These are phyloP conservation scores for Cacatua alba DNA, from an alignment of 2,113 vertebrate genomes.

Conservation along the genomic window DNA sequence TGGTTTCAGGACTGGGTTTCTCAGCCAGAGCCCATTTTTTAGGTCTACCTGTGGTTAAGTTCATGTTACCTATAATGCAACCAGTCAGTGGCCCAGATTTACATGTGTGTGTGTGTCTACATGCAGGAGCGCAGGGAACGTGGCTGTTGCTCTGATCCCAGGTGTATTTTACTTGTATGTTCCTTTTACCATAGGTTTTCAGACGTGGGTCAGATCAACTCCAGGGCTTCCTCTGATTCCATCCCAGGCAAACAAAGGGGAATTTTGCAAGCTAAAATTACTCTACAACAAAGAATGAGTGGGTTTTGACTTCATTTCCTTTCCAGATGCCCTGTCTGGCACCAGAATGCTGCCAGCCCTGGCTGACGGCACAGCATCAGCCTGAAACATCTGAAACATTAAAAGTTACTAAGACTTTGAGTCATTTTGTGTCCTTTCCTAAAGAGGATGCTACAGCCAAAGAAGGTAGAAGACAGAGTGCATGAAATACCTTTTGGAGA, in stretches of 20 bases:
- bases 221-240: neutral
- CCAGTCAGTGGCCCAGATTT: neutral
- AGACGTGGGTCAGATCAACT: fast-evolving
- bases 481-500: neutral
- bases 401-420: neutral
- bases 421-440: neutral
- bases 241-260: neutral
- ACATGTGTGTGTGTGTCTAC: too few species aligned
- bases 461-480: neutral
- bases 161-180: fast-evolving
- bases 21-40: neutral
- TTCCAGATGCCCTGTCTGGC: neutral
- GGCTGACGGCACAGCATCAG: neutral
- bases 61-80: neutral
- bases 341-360: neutral
- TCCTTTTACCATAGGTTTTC: neutral
- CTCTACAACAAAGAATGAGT: fast-evolving
- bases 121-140: neutral
- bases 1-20: neutral
- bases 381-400: neutral
- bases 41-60: too few species aligned
- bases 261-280: neutral
- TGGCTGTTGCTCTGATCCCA: neutral
- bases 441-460: too few species aligned
- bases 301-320: neutral